Conservation (phyloP, 1,140 invertebrate species). For the Cryptotermes secundus region DNA sequence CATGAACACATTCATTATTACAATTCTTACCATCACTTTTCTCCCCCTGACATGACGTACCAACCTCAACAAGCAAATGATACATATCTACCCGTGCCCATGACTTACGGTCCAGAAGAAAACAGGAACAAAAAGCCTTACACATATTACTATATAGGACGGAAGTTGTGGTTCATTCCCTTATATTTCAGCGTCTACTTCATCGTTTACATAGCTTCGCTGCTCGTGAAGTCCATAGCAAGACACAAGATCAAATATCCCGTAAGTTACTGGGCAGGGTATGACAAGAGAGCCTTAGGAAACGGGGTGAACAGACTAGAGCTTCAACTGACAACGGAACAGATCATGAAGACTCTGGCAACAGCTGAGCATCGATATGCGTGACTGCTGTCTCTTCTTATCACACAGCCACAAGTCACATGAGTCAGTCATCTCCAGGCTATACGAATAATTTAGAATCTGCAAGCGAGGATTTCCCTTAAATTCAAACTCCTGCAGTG, state of each 20-base stretch:
- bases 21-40: neutral
- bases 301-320: neutral
- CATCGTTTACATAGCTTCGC: constrained; percentile 72
- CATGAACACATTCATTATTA: constrained; percentile 51
- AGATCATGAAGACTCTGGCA: neutral
- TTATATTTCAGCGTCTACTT: constrained; percentile 84
- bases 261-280: neutral
- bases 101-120: neutral
- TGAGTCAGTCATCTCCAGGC: neutral
- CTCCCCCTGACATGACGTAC: constrained; percentile 42
- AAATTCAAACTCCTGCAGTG: too few species aligned
- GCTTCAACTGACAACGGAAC: neutral
- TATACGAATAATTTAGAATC: too few species aligned
- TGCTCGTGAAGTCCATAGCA: constrained; percentile 75
- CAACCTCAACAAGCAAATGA: constrained; percentile 35
- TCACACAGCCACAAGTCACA: neutral
- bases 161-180: constrained; percentile 79
- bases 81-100: neutral
- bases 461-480: too few species aligned
- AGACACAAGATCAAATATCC: constrained; percentile 68
- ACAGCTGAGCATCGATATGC: neutral
- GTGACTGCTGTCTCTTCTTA: too few species aligned
- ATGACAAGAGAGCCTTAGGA: neutral
- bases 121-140: constrained; percentile 62
- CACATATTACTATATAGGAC: constrained; percentile 78